Evolutionary conservation across 2,888 invertebrate species (phyloP), one percentile per base, ranked within the genome.

Genomic region (Drosophila hawaiiensis): DNA sequence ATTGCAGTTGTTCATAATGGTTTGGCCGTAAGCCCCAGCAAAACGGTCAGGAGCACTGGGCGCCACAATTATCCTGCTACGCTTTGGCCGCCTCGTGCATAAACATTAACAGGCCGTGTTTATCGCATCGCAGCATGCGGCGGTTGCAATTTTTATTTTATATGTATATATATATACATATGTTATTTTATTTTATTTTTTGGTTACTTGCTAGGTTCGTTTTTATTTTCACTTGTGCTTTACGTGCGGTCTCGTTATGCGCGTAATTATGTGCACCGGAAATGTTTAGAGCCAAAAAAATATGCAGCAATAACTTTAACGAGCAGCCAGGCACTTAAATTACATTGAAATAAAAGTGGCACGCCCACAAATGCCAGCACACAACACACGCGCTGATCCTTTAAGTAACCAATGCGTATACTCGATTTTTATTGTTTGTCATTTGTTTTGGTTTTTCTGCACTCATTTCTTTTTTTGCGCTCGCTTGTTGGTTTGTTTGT

Each of bases 361-460:
- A 62, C 53, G 71, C 52, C 65, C 35, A 41, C 29, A 41, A 53
- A 65, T 28, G 59, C 43, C 54, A 25, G 3, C 58, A 68, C 37
- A 63, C 37, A 37, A 43, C 37, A 68, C 67, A 56, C 39, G 55
- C 39, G 28, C 60, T 86, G 89, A 84, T 84, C 84, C 84, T 73
- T 81, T 84, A 80, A 90, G 85, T 69, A 84, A 82, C 76, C 88
- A 88, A 75, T 83, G 76, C 87, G 87, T 81, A 90, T 78, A 76
- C 83, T 90, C 83, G 84, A 90, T 90, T 86, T 86, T 86, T 86
- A 86, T 88, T 75, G 88, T 84, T 90, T 80, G 89, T 82, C 90
- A 82, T 90, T 88, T 76, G 79, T 68, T 68, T 82, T 60, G 73
- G 54, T 54, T 61, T 62, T 53, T 67, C 33, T 41, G 43, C 67